Percentiles rank a stretch among this genome's conserved stretches.
Conservation (phyloP, 2,797 vertebrate genomes). For the Melanotaenia pygmaea region DNA sequence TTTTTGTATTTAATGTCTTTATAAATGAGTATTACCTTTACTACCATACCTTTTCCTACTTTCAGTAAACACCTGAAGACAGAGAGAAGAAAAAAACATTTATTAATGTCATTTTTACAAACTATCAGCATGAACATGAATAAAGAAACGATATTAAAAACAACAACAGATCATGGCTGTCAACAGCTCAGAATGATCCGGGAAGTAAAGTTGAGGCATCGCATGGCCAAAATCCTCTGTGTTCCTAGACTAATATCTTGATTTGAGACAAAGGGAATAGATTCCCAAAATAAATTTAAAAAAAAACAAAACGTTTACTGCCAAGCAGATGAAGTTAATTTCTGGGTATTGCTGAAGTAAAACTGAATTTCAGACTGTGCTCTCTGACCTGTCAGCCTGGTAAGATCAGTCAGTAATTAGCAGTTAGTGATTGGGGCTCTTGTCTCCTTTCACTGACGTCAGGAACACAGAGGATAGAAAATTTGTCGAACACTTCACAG, state of each 20-base stretch:
- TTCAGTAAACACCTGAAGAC: too few species aligned
- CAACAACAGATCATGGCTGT: too few species aligned
- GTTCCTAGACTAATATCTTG: not conserved
- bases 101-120: too few species aligned
- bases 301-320: not conserved
- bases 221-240: not conserved
- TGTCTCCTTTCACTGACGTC: constrained; percentile 3
- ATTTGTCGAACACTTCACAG: constrained; percentile 2
- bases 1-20: too few species aligned
- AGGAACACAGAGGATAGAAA: not conserved
- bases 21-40: too few species aligned
- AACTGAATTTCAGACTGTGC: not conserved
- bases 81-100: too few species aligned
- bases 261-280: not conserved
- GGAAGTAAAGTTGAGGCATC: not conserved
- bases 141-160: not conserved
- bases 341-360: not conserved
- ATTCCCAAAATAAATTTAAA: not conserved
- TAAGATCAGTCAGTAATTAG: not conserved
- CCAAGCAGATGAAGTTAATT: not conserved
- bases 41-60: too few species aligned
- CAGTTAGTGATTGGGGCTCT: not conserved
- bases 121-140: too few species aligned
- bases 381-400: not conserved
- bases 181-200: not conserved